Evolutionary conservation across 2,888 invertebrate genomes (phyloP), one percentile per base, ranked within the genome.

Genomic region (Eurytoma adleriae): DNA sequence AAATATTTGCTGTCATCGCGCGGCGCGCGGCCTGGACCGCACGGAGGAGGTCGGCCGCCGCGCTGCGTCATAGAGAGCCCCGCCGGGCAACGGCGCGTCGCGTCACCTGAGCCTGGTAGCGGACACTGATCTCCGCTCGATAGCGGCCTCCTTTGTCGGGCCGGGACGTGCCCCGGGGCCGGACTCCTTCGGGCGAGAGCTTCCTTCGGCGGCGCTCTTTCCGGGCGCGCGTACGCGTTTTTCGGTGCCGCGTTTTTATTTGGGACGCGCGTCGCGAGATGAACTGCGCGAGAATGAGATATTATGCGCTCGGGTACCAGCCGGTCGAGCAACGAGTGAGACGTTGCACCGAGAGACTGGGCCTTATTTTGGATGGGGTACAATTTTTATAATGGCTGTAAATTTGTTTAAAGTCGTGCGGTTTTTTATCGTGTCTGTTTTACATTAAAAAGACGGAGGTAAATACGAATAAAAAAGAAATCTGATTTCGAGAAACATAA

Each of bases 111-210:
- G 86, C 85, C 87, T 87, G 84, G 88, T 89, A 89, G 89, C 88
- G 88, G 87, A 90, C 90, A 89, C 88, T 87, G 89, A 90, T 90
- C 87, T 85, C 48, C 18, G 85, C 84, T 86, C 85, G 89, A 90
- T 90, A 90, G 89, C 89, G 88, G 88, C 85, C 84, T 88, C 88
- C 88, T 89, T 86, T 87, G 82, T 79, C 61, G 16, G 1, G 5
- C 20, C 20, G 27, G 16, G 59, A 78, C 71, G 69, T 64, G 62
- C 24, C 48, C 27, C 70, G 69, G 10, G 10, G 2, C 24, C 40
- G 40, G 40, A 70, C 78, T 71, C 59, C 66, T 59, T 66, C 71
- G 56, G 57, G 30, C 24, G 3, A 27, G 7, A 24, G 62, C 62
- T 62, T 56, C 56, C 24, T 27, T 5, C 50, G 2, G 24, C 56